phyloP scores from a whole-genome alignment of 1,140 invertebrate species.

The Ceratina australensis region DNA sequence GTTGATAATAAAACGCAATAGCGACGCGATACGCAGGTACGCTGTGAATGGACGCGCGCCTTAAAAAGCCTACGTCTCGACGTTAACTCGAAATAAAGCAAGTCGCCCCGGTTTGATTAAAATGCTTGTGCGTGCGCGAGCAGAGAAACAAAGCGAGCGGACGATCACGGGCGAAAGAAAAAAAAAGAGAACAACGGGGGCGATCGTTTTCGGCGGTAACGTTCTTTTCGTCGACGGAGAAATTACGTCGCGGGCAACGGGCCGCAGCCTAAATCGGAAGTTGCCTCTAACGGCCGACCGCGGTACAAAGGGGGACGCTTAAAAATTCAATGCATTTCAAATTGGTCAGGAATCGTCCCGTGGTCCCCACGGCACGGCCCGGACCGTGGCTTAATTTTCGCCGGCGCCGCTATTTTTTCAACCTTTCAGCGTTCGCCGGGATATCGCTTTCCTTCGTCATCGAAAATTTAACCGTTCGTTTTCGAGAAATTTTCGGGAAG shows the following conservation, averaged over 20 bases:
- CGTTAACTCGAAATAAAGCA: neutral
- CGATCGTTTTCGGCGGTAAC: neutral
- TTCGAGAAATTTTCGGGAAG: neutral
- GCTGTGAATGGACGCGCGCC: no score
- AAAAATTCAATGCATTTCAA: constrained; percentile 80
- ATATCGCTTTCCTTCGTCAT: constrained; percentile 11
- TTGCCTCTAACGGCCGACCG: constrained; percentile 46
- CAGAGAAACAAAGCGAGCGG: neutral
- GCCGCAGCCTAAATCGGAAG: constrained; percentile 48
- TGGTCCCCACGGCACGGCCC: constrained; percentile 37
- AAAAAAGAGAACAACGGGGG: neutral
- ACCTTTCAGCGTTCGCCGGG: constrained; percentile 5
- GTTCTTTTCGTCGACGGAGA: neutral
- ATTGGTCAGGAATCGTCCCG: constrained; percentile 70
- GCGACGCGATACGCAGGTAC: no score
- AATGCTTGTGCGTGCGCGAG: neutral
- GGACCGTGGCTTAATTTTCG: constrained; percentile 61
- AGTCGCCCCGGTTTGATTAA: neutral
- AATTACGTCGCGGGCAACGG: constrained; percentile 34
- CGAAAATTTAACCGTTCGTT: constrained; percentile 18
- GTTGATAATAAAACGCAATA: no score
- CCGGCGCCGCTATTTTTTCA: constrained; percentile 49
- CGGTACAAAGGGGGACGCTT: constrained; percentile 70
- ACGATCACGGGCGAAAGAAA: neutral
- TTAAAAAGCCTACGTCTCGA: no score